phyloP scores from a whole-genome alignment of 2,113 vertebrate species.

The Aegotheles bennettii region DNA sequence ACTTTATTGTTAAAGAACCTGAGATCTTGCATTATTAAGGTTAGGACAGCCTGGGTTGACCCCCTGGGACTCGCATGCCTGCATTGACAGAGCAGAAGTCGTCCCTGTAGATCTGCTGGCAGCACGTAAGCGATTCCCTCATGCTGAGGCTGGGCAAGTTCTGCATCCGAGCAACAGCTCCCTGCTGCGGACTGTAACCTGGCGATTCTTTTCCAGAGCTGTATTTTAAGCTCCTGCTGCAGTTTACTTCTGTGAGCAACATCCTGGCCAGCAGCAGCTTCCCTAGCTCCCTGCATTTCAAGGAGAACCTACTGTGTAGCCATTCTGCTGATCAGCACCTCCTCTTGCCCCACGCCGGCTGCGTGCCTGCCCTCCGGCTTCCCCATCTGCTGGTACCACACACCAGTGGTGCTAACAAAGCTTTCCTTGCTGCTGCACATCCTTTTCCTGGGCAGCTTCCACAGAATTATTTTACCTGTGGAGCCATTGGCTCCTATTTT shows the following conservation, averaged over 20 bases:
- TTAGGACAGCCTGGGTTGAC: background rate
- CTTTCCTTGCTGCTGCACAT: background rate
- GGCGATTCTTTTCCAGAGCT: background rate
- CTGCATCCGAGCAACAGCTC: background rate
- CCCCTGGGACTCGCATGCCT: background rate
- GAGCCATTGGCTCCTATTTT: background rate
- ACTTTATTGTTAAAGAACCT: background rate
- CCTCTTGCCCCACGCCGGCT: background rate
- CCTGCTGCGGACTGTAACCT: background rate
- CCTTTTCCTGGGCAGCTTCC: background rate
- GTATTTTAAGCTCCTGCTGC: background rate
- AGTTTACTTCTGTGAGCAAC: background rate
- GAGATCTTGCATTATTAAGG: background rate
- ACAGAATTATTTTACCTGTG: background rate
- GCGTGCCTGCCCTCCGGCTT: accelerated
- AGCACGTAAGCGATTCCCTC: background rate
- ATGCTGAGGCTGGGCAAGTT: background rate
- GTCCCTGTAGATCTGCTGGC: background rate
- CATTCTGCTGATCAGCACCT: background rate
- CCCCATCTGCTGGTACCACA: accelerated
- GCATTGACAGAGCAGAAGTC: background rate
- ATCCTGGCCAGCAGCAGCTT: background rate
- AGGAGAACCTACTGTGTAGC: background rate
- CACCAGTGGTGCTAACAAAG: background rate
- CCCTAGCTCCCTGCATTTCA: background rate